Conservation (phyloP, 1,140 invertebrate species). For the Phenacoccus solenopsis region DNA sequence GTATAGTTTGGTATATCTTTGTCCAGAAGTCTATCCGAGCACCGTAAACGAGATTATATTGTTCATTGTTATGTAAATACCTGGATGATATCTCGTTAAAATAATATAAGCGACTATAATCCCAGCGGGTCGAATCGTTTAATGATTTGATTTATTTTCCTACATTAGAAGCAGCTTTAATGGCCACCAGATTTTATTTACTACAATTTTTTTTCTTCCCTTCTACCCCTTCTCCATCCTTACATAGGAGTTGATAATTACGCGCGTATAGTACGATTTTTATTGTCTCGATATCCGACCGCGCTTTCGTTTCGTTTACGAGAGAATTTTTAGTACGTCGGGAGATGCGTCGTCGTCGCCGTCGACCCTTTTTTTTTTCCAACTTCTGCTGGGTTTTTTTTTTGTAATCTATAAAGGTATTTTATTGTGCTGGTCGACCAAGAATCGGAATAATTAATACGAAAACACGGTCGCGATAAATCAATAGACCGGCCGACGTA, state of each 20-base stretch:
- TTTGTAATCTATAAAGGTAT: no score
- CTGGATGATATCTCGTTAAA: constrained; percentile 12
- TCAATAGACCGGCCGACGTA: no score
- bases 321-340: background rate
- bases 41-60: constrained; percentile 1
- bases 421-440: no score
- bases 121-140: constrained; percentile 12
- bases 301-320: background rate
- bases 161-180: background rate
- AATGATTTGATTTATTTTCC: constrained; percentile 15
- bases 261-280: background rate
- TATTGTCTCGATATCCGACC: background rate
- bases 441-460: no score
- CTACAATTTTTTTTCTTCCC: background rate
- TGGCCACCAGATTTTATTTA: background rate
- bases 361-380: background rate
- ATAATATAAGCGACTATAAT: constrained; percentile 16
- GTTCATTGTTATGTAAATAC: constrained; percentile 17
- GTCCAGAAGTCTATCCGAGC: background rate
- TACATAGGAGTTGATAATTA: constrained; percentile 5
- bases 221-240: background rate
- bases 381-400: no score
- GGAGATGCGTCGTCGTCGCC: background rate
- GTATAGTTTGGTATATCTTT: background rate
- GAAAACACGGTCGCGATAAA: no score